These are phyloP conservation scores for Rousettus leschenaultii DNA, from an alignment of 2,113 vertebrate genomes.

Conservation along the genomic window DNA sequence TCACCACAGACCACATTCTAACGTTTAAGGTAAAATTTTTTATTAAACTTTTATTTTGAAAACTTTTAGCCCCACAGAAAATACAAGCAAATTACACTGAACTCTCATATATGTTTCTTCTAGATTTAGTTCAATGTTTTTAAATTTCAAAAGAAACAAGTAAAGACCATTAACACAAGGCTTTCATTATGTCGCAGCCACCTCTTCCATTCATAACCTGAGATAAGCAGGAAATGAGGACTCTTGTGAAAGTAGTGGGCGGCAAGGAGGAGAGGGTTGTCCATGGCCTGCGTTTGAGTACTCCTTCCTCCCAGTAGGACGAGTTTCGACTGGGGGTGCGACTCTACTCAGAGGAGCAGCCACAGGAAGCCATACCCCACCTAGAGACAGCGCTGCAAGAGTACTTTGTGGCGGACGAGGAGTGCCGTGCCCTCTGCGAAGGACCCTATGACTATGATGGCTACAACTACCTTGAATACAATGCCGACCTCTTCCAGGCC, in stretches of 20 bases:
- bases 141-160: neutral
- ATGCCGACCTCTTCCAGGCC: constrained; percentile 93
- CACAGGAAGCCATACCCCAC: constrained; percentile 82
- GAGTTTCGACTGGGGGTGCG: constrained; percentile 89
- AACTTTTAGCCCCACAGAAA: neutral
- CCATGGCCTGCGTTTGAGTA: neutral
- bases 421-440: constrained; percentile 92
- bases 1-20: neutral
- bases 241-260: rapidly evolving
- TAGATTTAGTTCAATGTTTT: neutral
- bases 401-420: constrained; percentile 85
- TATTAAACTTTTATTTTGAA: neutral
- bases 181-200: neutral
- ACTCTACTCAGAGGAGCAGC: constrained; percentile 90
- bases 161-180: neutral
- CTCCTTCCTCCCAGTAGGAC: constrained; percentile 76
- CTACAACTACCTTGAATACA: constrained; percentile 98
- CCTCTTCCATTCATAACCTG: neutral
- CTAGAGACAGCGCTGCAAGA: constrained; percentile 88
- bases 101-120: neutral
- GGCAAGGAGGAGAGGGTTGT: neutral
- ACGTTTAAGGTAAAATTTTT: neutral
- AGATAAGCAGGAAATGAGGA: neutral
- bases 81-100: neutral
- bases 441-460: constrained; percentile 94